Conservation (phyloP, 2,888 invertebrate genomes). For the Sussaba pulchella region DNA sequence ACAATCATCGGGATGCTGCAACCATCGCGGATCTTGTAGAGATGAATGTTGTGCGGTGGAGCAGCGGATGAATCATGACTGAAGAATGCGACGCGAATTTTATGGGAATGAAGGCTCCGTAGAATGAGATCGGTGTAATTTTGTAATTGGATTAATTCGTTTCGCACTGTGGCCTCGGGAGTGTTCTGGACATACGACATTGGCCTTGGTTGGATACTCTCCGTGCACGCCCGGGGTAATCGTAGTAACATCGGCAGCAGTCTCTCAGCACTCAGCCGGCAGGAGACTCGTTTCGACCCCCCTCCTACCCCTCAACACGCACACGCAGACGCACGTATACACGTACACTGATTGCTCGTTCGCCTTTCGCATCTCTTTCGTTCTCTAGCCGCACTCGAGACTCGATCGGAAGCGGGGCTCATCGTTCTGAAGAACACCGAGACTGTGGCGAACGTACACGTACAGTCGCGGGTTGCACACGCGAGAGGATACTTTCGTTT, state of each 20-base stretch:
- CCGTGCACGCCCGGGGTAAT: conserved; percentile 7
- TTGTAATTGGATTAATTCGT: conserved; percentile 66
- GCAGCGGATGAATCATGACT: not conserved
- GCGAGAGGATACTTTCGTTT: conserved; percentile 48
- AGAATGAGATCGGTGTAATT: conserved; percentile 60
- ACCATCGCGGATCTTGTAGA: not conserved
- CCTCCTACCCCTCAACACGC: too few relatives aligned
- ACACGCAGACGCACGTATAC: too few relatives aligned
- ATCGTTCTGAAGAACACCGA: conserved; percentile 56
- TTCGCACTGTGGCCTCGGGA: conserved; percentile 62
- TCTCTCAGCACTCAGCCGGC: not conserved
- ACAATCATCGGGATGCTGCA: not conserved
- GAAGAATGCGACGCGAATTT: conserved; percentile 20
- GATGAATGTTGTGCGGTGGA: not conserved
- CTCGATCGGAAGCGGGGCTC: conserved; percentile 58
- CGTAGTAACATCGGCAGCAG: not conserved
- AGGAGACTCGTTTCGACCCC: conserved; percentile 56
- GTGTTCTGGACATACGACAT: conserved; percentile 44
- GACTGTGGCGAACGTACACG: conserved; percentile 17
- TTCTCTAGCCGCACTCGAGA: conserved; percentile 26
- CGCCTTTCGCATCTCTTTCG: conserved; percentile 12
- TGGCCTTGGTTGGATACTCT: conserved; percentile 42
- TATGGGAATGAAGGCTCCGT: conserved; percentile 42
- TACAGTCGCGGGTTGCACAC: conserved; percentile 23
- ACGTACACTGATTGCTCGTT: conserved; percentile 24